Conservation (phyloP, 2,113 vertebrate genomes). For the Hoplias malabaricus region DNA sequence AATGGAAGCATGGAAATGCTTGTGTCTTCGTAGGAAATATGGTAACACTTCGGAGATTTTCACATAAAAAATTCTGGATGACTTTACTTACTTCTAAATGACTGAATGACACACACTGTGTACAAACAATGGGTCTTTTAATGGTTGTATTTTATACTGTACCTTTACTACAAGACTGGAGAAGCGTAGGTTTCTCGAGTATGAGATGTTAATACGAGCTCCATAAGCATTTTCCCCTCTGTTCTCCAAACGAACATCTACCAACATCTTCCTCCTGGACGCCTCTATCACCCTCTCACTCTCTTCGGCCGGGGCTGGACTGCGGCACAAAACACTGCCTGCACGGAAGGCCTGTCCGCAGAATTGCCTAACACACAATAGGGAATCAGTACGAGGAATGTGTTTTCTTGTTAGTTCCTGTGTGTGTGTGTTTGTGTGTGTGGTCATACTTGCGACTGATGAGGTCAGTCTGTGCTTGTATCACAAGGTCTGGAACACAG, state of each 20-base stretch:
- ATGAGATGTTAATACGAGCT: slow-evolving; percentile 83
- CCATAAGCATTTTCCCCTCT: slow-evolving; percentile 91
- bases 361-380: slow-evolving; percentile 77
- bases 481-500: slow-evolving; percentile 87
- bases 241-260: slow-evolving; percentile 88
- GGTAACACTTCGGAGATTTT: too few species aligned
- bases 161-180: slow-evolving; percentile 90
- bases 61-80: too few species aligned
- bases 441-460: slow-evolving; percentile 81
- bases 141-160: neutral
- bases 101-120: too few species aligned
- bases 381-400: neutral
- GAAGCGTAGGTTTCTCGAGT: slow-evolving; percentile 86
- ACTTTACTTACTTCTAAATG: too few species aligned
- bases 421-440: slow-evolving; percentile 29
- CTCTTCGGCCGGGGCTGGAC: slow-evolving; percentile 21
- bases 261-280: slow-evolving; percentile 79
- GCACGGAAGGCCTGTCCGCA: slow-evolving; percentile 76
- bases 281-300: slow-evolving; percentile 80
- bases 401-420: neutral
- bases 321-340: slow-evolving; percentile 58
- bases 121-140: too few species aligned
- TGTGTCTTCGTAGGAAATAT: too few species aligned
- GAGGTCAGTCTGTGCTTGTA: slow-evolving; percentile 85
- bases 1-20: neutral